Evolutionary conservation across 2,888 invertebrate genomes (phyloP), one percentile per base, ranked within the genome.

Genomic region (Tiliacea citrago): DNA sequence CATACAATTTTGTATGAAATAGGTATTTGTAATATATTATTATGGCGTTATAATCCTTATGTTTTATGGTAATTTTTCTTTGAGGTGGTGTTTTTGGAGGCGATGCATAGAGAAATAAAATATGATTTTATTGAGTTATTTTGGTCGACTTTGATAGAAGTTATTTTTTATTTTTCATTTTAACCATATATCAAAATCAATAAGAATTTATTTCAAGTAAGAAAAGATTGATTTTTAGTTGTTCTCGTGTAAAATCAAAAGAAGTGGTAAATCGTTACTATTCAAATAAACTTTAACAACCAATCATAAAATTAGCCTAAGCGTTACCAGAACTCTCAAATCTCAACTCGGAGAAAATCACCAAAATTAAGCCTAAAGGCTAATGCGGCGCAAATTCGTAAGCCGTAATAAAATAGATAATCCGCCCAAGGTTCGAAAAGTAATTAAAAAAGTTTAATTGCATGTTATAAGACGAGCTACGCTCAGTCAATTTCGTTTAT

Each of bases 361-460:
- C 70, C 58, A 62, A 82, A 75, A 73, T 77, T 65, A 82, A 69
- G 76, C 79, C 73, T 76, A 13, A 61, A 78, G 79, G 79, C 81
- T 88, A 87, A 86, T 79, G 72, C 47, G 67, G 67, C 77, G 35
- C 84, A 79, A 85, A 85, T 87, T 87, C 85, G 80, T 85, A 84
- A 81, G 74, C 77, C 39, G 70, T 70, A 82, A 88, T 87, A 77
- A 86, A 86, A 84, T 79, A 90, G 90, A 90, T 92, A 91, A 93
- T 91, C 91, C 88, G 74, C 58, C 81, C 86, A 85, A 89, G 89
- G 89, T 88, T 89, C 82, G 85, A 86, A 88, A 91, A 91, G 90
- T 91, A 92, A 94, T 93, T 93, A 93, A 93, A 87, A 93, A 94
- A 93, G 93, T 93, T 94, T 89, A 93, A 94, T 94, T 93, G 92